Evolutionary conservation across 2,888 invertebrate genomes (phyloP), one percentile per base, ranked within the genome.

Genomic region (Philopedon plagiatum): DNA sequence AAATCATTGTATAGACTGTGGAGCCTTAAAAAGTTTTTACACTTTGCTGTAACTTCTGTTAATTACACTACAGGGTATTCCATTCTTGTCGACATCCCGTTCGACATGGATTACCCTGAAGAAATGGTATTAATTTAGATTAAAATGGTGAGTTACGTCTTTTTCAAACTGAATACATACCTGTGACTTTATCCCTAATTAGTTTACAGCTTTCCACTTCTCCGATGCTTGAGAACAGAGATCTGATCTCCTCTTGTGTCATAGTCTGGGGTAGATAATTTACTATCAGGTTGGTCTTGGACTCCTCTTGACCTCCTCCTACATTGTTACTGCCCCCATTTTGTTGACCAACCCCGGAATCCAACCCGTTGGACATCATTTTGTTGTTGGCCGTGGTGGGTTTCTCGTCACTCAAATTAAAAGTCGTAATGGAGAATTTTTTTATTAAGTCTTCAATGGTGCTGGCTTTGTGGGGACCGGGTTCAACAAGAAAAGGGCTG

Each of bases 131-230:
- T 9, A 26, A 23, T 21, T 19, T n/a, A n/a, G n/a, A n/a, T 13
- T 32, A 13, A 44, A 44, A 18, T 60, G n/a, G 29, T 46, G 32
- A 46, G 9, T 11, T 29, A 19, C 29, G 9, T 9, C 7, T n/a
- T 26, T 13, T 26, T 32, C 15, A 26, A n/a, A 54, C 51, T 15
- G 26, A 37, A 23, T 19, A 71, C 88, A 86, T 86, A 93, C 93
- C 97, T 85, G 98, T 98, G 75, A 96, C 94, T 89, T 99, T 99
- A 88, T 99, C 99, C 78, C 99, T 90, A 84, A 99, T 99, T 84
- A 99, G 90, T 88, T 99, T 99, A 88, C 99, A 99, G 81, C 97
- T 97, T 87, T 99, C 99, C 76, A 99, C 97, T 86, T 99, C 99
- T 70, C 99, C 99, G 84, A 99, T 98, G 86, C 96, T 97, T 67